These are phyloP conservation scores for Aporophyla lueneburgensis DNA, from an alignment of 2,888 invertebrate genomes.

Conservation along the genomic window DNA sequence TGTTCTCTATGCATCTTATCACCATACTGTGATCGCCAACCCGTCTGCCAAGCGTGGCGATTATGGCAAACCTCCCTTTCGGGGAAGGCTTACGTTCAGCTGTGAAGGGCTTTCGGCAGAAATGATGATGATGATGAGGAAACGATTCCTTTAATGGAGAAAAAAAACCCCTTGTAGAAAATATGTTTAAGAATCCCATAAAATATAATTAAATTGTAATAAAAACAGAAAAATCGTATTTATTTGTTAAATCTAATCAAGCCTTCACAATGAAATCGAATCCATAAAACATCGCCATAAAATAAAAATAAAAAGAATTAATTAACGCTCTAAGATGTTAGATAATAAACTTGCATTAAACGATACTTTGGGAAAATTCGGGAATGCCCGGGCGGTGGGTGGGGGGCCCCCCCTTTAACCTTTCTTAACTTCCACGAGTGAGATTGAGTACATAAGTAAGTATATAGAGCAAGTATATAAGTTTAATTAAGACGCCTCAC, in stretches of 20 bases:
- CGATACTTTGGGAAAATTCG: slow-evolving; percentile 89
- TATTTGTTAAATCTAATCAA: neutral
- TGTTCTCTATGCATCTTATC: too few relatives aligned
- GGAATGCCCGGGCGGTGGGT: slow-evolving; percentile 76
- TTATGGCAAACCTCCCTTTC: too few relatives aligned
- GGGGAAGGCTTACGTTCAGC: too few relatives aligned
- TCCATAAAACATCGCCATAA: slow-evolving; percentile 59
- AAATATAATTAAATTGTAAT: neutral
- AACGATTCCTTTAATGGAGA: neutral
- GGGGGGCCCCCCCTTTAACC: slow-evolving; percentile 82
- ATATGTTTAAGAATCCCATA: neutral
- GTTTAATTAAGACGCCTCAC: slow-evolving; percentile 86
- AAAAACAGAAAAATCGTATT: neutral
- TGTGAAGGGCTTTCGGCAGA: too few relatives aligned
- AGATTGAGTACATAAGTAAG: slow-evolving; percentile 88
- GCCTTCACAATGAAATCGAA: slow-evolving; percentile 24
- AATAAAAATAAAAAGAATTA: slow-evolving; percentile 78
- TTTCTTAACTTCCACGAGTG: slow-evolving; percentile 88
- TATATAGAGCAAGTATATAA: slow-evolving; percentile 83
- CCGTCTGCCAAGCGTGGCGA: too few relatives aligned
- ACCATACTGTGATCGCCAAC: too few relatives aligned
- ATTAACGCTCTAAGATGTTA: slow-evolving; percentile 84
- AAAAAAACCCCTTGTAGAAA: neutral
- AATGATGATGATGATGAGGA: too few relatives aligned
- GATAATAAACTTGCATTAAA: slow-evolving; percentile 90